phyloP scores from a whole-genome alignment of 2,888 invertebrate genomes.

The Drosophila villosipedis region DNA sequence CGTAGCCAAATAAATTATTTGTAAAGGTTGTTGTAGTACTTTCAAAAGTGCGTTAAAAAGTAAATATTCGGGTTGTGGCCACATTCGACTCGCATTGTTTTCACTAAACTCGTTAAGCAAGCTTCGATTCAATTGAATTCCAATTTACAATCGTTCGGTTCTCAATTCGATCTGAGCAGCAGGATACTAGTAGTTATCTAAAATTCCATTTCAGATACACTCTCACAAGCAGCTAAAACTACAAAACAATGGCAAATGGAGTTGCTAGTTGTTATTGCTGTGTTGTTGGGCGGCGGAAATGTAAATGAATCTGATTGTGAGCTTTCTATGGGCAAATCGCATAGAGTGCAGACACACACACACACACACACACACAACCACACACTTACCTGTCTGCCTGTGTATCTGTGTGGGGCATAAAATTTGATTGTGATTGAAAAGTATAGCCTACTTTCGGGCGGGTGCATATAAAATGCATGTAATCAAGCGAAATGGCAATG shows the following conservation, averaged over 20 bases:
- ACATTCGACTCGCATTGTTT: slow-evolving; percentile 5
- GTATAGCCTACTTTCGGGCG: slow-evolving; percentile 79
- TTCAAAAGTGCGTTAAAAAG: background rate
- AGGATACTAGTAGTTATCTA: slow-evolving; percentile 27
- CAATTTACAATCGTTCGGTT: slow-evolving; percentile 34
- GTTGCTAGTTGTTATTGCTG: slow-evolving; percentile 37
- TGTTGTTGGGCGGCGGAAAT: slow-evolving; percentile 62
- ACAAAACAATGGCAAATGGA: slow-evolving; percentile 40
- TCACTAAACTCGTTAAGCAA: background rate
- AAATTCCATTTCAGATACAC: slow-evolving; percentile 46
- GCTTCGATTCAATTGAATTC: slow-evolving; percentile 22
- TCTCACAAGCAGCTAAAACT: slow-evolving; percentile 28
- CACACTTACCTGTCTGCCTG: slow-evolving; percentile 10
- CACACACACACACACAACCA: slow-evolving; percentile 8
- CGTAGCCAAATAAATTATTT: background rate
- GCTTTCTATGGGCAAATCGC: slow-evolving; percentile 49
- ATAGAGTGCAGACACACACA: slow-evolving; percentile 18
- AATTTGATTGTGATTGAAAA: slow-evolving; percentile 81
- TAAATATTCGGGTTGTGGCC: slow-evolving; percentile 4
- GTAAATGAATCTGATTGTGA: slow-evolving; percentile 65
- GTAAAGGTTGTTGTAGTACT: background rate
- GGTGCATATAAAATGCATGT: slow-evolving; percentile 78
- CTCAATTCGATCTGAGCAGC: slow-evolving; percentile 33
- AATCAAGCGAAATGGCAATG: slow-evolving; percentile 76
- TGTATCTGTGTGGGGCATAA: slow-evolving; percentile 54